phyloP scores from a whole-genome alignment of 2,113 vertebrate genomes.

The Platycercus adscitus region DNA sequence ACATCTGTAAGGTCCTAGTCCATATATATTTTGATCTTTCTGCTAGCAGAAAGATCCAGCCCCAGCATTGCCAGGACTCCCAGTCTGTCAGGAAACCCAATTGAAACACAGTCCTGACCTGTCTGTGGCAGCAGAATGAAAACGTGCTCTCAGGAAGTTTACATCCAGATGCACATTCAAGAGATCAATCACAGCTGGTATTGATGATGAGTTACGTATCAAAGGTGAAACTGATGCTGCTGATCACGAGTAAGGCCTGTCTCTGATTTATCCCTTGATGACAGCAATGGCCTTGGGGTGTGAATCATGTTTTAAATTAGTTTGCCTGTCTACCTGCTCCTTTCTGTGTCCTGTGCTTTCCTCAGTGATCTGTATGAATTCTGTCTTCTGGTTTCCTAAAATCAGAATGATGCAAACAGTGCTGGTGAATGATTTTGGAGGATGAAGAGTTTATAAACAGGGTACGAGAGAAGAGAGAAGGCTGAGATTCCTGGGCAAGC shows the following conservation, averaged over 20 bases:
- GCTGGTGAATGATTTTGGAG: neutral
- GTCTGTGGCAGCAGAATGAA: neutral
- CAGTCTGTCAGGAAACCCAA: neutral
- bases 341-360: neutral
- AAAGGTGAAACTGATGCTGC: neutral
- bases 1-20: neutral
- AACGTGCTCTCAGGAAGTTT: neutral
- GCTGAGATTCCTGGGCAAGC: neutral
- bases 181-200: neutral
- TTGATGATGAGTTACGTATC: neutral
- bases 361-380: accelerated
- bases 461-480: neutral
- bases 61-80: neutral
- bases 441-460: neutral
- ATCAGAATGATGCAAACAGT: neutral
- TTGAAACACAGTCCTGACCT: neutral
- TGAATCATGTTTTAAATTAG: neutral
- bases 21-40: neutral
- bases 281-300: neutral
- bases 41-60: neutral
- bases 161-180: neutral
- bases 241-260: neutral
- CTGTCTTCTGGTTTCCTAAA: neutral
- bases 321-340: accelerated
- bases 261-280: neutral